These are phyloP conservation scores for Nebria salina DNA, from an alignment of 2,888 invertebrate species.

Conservation along the genomic window DNA sequence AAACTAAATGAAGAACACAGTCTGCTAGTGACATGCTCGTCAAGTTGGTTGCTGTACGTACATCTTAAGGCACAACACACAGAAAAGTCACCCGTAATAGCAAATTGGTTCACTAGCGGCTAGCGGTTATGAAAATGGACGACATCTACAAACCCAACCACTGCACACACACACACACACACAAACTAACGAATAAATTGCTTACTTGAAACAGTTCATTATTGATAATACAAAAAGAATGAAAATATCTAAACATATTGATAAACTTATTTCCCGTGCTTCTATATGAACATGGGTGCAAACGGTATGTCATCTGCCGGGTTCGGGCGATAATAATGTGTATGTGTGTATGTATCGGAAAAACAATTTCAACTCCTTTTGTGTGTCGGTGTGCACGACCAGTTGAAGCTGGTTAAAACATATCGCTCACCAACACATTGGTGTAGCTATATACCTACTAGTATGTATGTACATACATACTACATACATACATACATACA, in stretches of 20 bases:
- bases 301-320: neutral
- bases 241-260: neutral
- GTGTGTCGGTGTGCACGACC: neutral
- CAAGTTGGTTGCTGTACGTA: conserved; percentile 16
- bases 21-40: conserved; percentile 40
- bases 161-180: too few relatives aligned
- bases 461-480: neutral
- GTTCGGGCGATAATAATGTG: neutral
- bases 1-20: conserved; percentile 39
- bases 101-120: neutral
- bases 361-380: neutral
- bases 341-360: neutral
- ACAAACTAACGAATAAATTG: too few relatives aligned
- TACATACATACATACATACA: neutral
- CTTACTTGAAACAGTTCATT: too few relatives aligned
- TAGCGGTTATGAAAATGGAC: neutral
- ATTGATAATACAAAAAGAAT: too few relatives aligned
- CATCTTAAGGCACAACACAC: conserved; percentile 3
- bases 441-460: neutral
- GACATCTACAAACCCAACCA: neutral
- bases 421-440: neutral
- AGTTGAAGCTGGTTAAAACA: neutral
- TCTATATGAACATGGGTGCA: neutral
- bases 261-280: neutral
- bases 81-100: neutral